Percentiles rank a stretch among this genome's conserved stretches.
phyloP scores from a whole-genome alignment of 1,140 invertebrate species.

The Lasioglossum albipes region DNA sequence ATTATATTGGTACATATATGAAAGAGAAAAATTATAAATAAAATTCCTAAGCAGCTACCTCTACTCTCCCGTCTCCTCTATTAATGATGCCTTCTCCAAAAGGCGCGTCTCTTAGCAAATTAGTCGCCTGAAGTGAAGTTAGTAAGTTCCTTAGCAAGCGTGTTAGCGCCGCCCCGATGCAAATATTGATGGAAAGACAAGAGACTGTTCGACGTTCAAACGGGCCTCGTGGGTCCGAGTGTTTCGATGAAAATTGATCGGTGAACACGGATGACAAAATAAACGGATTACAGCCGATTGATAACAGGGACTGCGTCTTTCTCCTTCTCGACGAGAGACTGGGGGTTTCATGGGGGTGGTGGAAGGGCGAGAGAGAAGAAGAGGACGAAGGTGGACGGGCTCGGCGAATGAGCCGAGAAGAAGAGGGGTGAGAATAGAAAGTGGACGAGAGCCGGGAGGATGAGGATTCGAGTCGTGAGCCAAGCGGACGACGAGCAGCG shows the following conservation, averaged over 20 bases:
- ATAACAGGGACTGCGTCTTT: background rate
- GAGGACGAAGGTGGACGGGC: background rate
- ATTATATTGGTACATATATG: too few species aligned
- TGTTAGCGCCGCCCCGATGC: too few species aligned
- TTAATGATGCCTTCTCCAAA: too few species aligned
- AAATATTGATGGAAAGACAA: too few species aligned
- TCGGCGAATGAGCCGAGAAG: background rate
- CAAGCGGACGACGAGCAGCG: conserved; percentile 40
- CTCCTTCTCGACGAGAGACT: background rate
- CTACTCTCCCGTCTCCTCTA: too few species aligned
- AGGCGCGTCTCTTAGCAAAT: too few species aligned
- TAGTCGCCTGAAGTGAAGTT: too few species aligned
- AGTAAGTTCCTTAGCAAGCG: too few species aligned
- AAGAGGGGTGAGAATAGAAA: conserved; percentile 22
- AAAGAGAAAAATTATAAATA: too few species aligned
- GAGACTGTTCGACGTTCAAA: background rate
- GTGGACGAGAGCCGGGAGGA: background rate
- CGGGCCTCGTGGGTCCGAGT: background rate
- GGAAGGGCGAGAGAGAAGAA: conserved; percentile 7
- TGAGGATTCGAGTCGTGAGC: conserved; percentile 45
- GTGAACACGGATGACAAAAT: background rate
- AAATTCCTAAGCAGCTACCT: too few species aligned
- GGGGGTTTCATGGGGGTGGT: background rate
- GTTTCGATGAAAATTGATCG: background rate
- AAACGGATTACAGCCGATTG: background rate